These are phyloP conservation scores for Bhutanitis thaidina DNA, from an alignment of 2,888 invertebrate genomes.

Conservation along the genomic window DNA sequence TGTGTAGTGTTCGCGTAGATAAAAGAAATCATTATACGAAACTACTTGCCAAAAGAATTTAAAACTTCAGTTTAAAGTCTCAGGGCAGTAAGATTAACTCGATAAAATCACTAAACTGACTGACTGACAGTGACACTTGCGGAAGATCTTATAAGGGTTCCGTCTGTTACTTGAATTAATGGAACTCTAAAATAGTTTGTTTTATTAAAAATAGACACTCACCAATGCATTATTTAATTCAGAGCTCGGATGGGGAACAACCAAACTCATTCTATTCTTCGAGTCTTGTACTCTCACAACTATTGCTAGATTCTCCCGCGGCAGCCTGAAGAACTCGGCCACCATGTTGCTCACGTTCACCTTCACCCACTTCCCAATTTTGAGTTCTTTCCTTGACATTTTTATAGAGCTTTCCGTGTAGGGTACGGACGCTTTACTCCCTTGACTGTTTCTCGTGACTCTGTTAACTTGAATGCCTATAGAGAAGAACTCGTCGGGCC, in stretches of 20 bases:
- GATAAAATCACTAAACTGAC: no score
- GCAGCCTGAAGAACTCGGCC: constrained; percentile 87
- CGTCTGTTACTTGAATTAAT: no score
- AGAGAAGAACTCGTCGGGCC: constrained; percentile 57
- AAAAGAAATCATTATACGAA: no score
- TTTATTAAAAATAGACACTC: constrained; percentile 31
- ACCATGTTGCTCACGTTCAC: constrained; percentile 88
- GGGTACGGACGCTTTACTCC: constrained; percentile 59
- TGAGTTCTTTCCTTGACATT: constrained; percentile 72
- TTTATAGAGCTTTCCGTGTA: constrained; percentile 63
- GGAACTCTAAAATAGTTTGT: no score
- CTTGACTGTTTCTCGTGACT: constrained; percentile 62
- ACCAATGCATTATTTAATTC: constrained; percentile 75
- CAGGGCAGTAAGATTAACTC: no score
- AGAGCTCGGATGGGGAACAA: constrained; percentile 84
- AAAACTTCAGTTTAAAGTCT: no score
- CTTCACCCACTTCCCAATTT: constrained; percentile 84
- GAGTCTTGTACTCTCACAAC: constrained; percentile 85
- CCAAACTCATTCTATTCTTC: constrained; percentile 80
- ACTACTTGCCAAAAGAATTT: no score
- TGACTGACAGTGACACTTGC: no score
- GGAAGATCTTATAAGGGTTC: no score
- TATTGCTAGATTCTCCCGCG: constrained; percentile 87
- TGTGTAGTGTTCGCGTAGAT: no score
- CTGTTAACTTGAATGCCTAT: constrained; percentile 64